A percentile compares a stretch with the other conserved stretches of the same genome.
Conservation (phyloP, 2,888 invertebrate species). For the Hyposoter dolosus region DNA sequence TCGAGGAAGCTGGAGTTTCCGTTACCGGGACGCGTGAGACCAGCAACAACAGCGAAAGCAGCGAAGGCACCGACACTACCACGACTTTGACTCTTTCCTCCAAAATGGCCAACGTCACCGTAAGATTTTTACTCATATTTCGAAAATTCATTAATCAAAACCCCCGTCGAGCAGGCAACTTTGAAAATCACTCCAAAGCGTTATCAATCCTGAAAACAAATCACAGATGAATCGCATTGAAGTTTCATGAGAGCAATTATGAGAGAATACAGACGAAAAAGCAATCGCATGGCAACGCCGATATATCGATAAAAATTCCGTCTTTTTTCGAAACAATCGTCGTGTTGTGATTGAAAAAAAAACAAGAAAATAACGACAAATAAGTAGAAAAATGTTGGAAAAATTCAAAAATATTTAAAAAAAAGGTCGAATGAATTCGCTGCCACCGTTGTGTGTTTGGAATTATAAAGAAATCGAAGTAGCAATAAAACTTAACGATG, state of each 20-base stretch:
- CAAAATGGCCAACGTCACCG: constrained; percentile 39
- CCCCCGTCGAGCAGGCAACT: background rate
- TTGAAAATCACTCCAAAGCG: background rate
- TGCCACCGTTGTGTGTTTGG: background rate
- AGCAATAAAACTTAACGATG: background rate
- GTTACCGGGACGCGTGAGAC: constrained; percentile 67
- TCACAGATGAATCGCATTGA: background rate
- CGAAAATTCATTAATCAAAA: background rate
- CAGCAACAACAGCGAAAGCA: constrained; percentile 77
- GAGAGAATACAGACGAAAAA: background rate
- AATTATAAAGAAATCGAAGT: background rate
- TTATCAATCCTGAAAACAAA: background rate
- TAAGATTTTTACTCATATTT: constrained; percentile 26
- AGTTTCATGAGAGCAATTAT: background rate
- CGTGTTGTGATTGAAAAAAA: background rate
- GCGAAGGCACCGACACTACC: constrained; percentile 80
- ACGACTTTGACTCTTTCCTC: constrained; percentile 76
- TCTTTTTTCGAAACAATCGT: background rate
- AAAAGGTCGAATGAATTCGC: background rate
- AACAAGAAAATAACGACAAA: background rate
- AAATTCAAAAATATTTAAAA: too few relatives aligned
- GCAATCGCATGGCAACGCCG: background rate
- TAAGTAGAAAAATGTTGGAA: too few relatives aligned
- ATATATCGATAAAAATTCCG: background rate
- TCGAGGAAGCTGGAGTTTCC: constrained; percentile 77